phyloP scores from a whole-genome alignment of 1,140 invertebrate species.

The Calycopis cecrops region DNA sequence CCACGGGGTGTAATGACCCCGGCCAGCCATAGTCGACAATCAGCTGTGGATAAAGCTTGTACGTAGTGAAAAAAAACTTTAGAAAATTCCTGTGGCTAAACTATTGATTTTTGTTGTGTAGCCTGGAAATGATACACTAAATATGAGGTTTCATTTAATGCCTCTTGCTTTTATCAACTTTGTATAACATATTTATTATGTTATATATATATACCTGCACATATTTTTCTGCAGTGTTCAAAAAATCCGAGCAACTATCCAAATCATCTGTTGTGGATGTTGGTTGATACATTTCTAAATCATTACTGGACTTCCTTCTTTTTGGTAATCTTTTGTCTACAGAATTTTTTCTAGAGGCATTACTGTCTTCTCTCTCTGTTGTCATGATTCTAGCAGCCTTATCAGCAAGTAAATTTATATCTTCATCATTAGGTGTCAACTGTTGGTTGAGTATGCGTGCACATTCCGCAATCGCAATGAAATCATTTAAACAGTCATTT shows the following conservation, averaged over 20 bases:
- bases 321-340: conserved; percentile 45
- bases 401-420: conserved; percentile 59
- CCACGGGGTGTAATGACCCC: no score
- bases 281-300: conserved; percentile 64
- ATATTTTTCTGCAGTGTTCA: conserved; percentile 55
- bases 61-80: no score
- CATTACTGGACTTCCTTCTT: conserved; percentile 58
- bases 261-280: conserved; percentile 65
- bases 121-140: no score
- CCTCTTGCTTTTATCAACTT: no score
- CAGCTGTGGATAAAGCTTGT: no score
- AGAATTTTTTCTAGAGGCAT: conserved; percentile 36
- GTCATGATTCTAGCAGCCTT: conserved; percentile 65
- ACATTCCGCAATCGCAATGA: conserved; percentile 64
- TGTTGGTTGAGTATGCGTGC: conserved; percentile 47
- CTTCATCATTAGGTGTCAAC: conserved; percentile 47
- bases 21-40: no score
- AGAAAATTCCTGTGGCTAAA: no score
- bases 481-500: conserved; percentile 67
- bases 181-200: neutral
- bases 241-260: conserved; percentile 49
- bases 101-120: no score
- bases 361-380: conserved; percentile 51
- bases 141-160: no score
- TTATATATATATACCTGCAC: conserved; percentile 50